These are phyloP conservation scores for Adelognathus sp. DNA, from an alignment of 2,888 invertebrate genomes.

Conservation along the genomic window DNA sequence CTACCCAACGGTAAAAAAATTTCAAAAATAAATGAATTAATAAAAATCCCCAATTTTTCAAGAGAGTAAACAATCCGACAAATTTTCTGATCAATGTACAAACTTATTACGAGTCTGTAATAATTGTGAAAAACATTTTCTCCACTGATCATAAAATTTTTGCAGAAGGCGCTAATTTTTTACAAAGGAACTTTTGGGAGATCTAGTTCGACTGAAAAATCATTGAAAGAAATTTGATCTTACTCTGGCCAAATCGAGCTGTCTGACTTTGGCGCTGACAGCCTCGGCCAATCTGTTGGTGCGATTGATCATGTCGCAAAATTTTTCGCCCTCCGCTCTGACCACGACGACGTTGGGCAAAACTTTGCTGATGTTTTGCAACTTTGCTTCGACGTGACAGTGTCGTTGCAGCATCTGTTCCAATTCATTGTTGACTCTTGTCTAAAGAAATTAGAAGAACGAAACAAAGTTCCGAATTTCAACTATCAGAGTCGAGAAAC, in stretches of 20 bases:
- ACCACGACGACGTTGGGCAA: constrained; percentile 91
- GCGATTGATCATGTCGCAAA: constrained; percentile 92
- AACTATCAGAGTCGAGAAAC: not conserved
- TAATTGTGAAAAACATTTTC: too few species aligned
- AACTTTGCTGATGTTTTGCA: constrained; percentile 90
- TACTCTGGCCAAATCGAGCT: constrained; percentile 95
- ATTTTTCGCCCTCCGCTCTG: constrained; percentile 89
- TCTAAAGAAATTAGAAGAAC: constrained; percentile 83
- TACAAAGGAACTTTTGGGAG: too few species aligned
- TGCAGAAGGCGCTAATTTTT: too few species aligned
- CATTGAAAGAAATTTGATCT: constrained; percentile 63
- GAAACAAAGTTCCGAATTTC: not conserved
- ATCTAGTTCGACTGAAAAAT: too few species aligned
- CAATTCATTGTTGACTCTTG: constrained; percentile 87
- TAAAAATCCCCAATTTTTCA: too few species aligned
- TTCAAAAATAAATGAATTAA: too few species aligned
- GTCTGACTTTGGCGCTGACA: constrained; percentile 97
- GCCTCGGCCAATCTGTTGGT: constrained; percentile 95
- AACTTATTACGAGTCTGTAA: too few species aligned
- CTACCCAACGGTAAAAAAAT: too few species aligned
- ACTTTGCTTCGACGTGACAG: constrained; percentile 89
- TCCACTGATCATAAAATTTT: too few species aligned
- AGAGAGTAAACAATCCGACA: too few species aligned
- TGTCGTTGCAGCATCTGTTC: constrained; percentile 88
- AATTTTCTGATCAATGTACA: too few species aligned